Evolutionary conservation across 1,140 invertebrate species (phyloP), one percentile per base, ranked within the genome.

Genomic region (Papilio xuthus): DNA sequence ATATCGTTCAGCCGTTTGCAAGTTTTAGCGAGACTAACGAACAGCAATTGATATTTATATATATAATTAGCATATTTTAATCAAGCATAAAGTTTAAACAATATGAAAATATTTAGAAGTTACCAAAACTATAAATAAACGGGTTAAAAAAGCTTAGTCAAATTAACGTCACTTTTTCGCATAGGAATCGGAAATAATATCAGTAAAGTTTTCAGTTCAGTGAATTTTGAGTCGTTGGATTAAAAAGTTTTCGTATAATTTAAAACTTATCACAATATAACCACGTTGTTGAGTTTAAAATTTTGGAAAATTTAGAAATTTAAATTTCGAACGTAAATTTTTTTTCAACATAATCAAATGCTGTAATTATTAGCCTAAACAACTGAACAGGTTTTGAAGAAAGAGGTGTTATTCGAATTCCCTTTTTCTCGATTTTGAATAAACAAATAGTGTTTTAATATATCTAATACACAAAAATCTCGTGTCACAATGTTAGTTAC

Each of bases 191-290:
- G 23, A 60, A 60, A 26, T 60, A 28, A 26, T 26, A 60, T 60
- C 23, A 56, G 53, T 56, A 56, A 60, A 60, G 23, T 60, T 60
- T 26, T 13, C 56, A 60, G 56, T 60, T 60, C 56, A 60, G 56
- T 60, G 56, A 60, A 60, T 60, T 60, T 60, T 15, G 20, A 60
- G 56, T 60, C 23, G 56, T 60, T 60, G 23, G 9, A 60, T 15
- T 26, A 60, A 15, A 60, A 60, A 60, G 23, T 60, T 60, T 60
- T 60, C 20, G 23, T 60, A 60, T 60, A 60, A 60, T 60, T 60
- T 60, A 26, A 26, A 60, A 26, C 56, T 60, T 28, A 23, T 60
- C 20, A 60, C 56, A 26, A 20, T 26, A 28, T 60, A 60, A 60
- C 56, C 1, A 60, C 56, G 10, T 13, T 60, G 56, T 26, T 26